Conservation (phyloP, 1,140 invertebrate genomes). For the Hirudo medicinalis region DNA sequence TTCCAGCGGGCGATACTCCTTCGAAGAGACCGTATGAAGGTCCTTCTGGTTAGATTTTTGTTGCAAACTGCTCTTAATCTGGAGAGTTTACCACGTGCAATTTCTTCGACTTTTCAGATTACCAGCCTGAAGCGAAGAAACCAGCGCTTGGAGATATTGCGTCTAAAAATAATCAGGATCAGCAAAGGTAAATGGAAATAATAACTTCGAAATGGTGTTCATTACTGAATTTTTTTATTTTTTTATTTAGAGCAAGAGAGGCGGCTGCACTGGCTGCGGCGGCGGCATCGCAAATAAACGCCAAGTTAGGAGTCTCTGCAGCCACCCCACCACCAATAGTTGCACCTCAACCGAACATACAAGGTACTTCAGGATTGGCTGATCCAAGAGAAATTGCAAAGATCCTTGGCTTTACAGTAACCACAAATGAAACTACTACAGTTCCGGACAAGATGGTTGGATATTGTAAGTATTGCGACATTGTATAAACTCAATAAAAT, state of each 20-base stretch:
- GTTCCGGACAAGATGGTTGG: slow-evolving; percentile 85
- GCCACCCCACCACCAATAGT: not conserved
- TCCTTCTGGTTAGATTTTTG: not conserved
- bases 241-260: slow-evolving; percentile 5
- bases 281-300: not conserved
- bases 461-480: slow-evolving; percentile 55
- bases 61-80: no score
- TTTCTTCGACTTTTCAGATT: not conserved
- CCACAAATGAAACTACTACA: slow-evolving; percentile 7
- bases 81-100: no score
- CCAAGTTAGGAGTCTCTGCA: not conserved
- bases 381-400: slow-evolving; percentile 7
- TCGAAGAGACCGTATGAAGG: not conserved
- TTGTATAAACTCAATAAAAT: not conserved
- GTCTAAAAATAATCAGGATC: no score
- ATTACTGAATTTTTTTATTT: not conserved
- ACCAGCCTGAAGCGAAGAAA: slow-evolving; percentile 2
- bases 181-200: no score
- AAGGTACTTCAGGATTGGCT: not conserved
- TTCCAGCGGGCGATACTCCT: not conserved
- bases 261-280: not conserved
- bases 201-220: not conserved
- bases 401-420: slow-evolving; percentile 3
- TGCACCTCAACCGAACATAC: not conserved
- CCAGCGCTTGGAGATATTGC: not conserved